phyloP scores from a whole-genome alignment of 2,113 vertebrate genomes.

The Phodopus roborovskii region DNA sequence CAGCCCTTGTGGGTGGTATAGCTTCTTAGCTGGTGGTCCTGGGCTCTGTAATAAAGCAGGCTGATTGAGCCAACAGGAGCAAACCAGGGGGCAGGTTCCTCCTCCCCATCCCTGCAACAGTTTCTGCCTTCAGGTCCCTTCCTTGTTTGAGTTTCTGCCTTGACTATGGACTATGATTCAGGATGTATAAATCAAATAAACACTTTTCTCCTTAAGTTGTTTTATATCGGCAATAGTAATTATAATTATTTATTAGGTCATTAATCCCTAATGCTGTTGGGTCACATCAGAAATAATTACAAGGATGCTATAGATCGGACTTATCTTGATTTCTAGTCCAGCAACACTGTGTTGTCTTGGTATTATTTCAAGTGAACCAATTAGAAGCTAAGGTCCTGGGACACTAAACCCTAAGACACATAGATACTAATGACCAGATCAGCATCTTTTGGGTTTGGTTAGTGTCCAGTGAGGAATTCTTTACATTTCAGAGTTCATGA shows the following conservation, averaged over 20 bases:
- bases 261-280: not conserved
- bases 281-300: not conserved
- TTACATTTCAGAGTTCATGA: not conserved
- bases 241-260: not conserved
- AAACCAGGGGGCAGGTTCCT: not conserved
- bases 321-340: not conserved
- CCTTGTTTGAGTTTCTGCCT: not conserved
- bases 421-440: not conserved
- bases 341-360: not conserved
- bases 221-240: not conserved
- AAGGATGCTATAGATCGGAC: not conserved
- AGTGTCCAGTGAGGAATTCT: not conserved
- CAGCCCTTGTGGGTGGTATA: not conserved
- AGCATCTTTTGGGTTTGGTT: not conserved
- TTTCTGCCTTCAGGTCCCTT: not conserved
- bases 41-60: not conserved
- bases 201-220: not conserved
- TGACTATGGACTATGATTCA: not conserved
- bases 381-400: not conserved
- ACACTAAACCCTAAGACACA: not conserved
- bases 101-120: not conserved
- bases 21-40: not conserved
- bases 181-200: not conserved
- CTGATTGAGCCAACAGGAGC: no score
- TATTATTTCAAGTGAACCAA: not conserved